Percentiles rank a stretch among this genome's conserved stretches.
Evolutionary conservation across 2,888 invertebrate genomes (phyloP).

Genomic region (Colostygia pectinataria): DNA sequence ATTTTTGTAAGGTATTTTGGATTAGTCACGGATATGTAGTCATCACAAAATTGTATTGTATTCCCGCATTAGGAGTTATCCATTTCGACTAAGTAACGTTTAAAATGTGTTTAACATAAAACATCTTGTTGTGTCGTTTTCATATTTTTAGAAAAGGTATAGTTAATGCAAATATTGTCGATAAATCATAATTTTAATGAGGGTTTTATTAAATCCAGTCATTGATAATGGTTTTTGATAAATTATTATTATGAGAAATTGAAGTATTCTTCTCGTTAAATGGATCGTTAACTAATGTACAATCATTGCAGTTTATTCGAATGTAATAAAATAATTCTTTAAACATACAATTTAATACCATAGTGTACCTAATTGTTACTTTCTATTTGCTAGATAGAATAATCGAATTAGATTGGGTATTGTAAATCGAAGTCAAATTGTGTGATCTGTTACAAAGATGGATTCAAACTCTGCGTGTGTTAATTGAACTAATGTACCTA

Average conservation of each 20-base stretch:
- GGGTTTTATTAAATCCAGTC: constrained; percentile 55
- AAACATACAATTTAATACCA: constrained; percentile 61
- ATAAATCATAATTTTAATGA: constrained; percentile 55
- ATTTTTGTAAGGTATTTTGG: constrained; percentile 63
- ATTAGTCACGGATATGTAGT: constrained; percentile 72
- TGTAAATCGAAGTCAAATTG: constrained; percentile 63
- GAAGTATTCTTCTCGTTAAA: constrained; percentile 72
- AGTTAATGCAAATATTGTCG: constrained; percentile 67
- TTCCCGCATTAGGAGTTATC: constrained; percentile 64
- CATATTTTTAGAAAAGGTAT: constrained; percentile 76
- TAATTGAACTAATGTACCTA: constrained; percentile 37
- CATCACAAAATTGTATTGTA: constrained; percentile 77
- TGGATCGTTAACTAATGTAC: constrained; percentile 71
- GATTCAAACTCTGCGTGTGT: constrained; percentile 46
- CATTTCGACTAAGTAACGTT: constrained; percentile 68
- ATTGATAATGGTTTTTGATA: constrained; percentile 63
- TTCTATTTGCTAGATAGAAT: constrained; percentile 83
- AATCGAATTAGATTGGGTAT: constrained; percentile 80
- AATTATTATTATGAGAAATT: constrained; percentile 71
- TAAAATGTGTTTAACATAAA: constrained; percentile 66
- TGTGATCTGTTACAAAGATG: constrained; percentile 62
- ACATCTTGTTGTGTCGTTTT: constrained; percentile 79
- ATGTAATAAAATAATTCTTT: constrained; percentile 67
- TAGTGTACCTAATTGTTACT: constrained; percentile 81
- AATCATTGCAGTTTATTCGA: constrained; percentile 70